Evolutionary conservation across 37 sponge, comb jelly and placozoan genomes (phyloP).

Genomic region (Diacarnus erythraeanus): DNA sequence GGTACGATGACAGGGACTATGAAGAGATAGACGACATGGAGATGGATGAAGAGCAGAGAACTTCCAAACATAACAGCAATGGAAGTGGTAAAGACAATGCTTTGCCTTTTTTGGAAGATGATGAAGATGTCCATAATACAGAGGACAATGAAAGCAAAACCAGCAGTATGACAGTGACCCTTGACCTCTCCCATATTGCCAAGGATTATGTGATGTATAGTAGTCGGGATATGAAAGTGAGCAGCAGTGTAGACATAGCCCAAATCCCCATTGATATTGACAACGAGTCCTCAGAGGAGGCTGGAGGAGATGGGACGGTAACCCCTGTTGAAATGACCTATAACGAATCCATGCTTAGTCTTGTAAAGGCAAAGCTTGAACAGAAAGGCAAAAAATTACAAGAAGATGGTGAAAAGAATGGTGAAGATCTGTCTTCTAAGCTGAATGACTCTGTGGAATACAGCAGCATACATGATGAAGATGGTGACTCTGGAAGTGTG

Average conservation of each 20-base stretch:
- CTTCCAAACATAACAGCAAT: no score
- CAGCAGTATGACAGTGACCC: constrained; percentile 9
- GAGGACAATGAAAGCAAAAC: constrained; percentile 5
- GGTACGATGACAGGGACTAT: background rate
- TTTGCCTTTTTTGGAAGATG: background rate
- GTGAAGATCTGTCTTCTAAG: background rate
- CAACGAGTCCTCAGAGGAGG: constrained; percentile 10
- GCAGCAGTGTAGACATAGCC: constrained; percentile 1
- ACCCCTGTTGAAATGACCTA: constrained; percentile 23
- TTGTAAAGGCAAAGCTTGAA: background rate
- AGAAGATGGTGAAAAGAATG: background rate
- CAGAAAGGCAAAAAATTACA: background rate
- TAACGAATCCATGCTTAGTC: background rate
- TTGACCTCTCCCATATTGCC: constrained; percentile 19
- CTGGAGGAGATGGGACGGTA: constrained; percentile 8
- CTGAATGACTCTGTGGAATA: constrained; percentile 28
- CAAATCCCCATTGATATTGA: background rate
- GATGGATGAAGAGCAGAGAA: no score
- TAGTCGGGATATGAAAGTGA: background rate
- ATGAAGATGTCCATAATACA: background rate
- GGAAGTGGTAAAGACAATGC: background rate
- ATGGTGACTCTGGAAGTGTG: background rate
- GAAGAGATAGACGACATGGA: background rate
- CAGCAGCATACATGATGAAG: constrained; percentile 24
- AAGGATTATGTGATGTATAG: background rate